Evolutionary conservation across 2,888 invertebrate species (phyloP), one percentile per base, ranked within the genome.

Genomic region (Acanthacorydalis orientalis): DNA sequence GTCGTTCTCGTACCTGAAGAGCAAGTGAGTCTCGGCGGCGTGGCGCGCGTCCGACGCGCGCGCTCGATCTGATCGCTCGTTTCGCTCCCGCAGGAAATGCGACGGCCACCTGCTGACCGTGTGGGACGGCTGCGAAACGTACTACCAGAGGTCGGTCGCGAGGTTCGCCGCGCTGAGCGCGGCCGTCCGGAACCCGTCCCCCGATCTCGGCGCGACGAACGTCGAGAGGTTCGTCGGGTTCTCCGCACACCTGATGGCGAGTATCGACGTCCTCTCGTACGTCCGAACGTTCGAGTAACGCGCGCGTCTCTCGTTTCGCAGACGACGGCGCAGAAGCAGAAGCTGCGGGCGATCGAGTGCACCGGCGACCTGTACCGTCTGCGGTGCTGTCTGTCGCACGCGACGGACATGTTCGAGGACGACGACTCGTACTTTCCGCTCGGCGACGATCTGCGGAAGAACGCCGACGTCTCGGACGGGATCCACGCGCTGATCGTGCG

Each of bases 151-250:
- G 58, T 80, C 82, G 46, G 68, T 85, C 33, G 76, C 82, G 12
- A 72, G 85, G 42, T 70, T 80, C 50, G 73, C 82, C 44, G 69
- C 76, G 12, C 67, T 90, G 16, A 68, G 75, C 6, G 63, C 68
- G 0, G 73, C 78, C 0, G 59, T 86, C 7, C 67, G 75, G 38
- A 74, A 77, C 1, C 84, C 86, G 0, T 77, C 83, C 31, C 73
- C 80, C 54, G 92, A 93, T 56, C 65, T 95, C 43, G 88, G 89
- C 1, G 67, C 78, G 1, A 80, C 78, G 44, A 86, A 87, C 56
- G 76, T 87, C 44, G 90, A 92, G 56, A 73, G 91, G 45, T 85
- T 90, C 57, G 80, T 80, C 62, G 96, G 96, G 43, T 91, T 83
- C 60, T 75, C 86, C 0, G 75, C 80, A 14, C 84, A 92, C 57